A percentile compares a stretch with the other conserved stretches of the same genome.
These are phyloP conservation scores for Allobates femoralis DNA, from an alignment of 2,797 vertebrate genomes.

Conservation along the genomic window DNA sequence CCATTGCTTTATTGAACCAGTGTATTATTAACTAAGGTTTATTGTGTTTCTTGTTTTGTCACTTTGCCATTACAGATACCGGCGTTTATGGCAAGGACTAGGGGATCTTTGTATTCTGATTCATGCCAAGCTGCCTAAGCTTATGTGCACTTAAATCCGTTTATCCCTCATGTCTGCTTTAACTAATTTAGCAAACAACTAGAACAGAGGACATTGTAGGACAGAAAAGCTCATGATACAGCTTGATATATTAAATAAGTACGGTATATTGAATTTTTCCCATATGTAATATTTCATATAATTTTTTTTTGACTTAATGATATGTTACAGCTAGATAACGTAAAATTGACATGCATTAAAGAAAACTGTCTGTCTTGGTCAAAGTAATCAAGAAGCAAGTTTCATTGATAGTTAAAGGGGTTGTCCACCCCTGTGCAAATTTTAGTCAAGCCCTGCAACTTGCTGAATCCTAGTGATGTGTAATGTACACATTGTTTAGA, in stretches of 20 bases:
- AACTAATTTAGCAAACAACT: slow-evolving; percentile 8
- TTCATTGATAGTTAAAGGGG: too few species aligned
- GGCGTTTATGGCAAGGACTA: slow-evolving; percentile 4
- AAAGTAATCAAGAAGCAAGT: too few species aligned
- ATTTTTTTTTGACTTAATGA: neutral
- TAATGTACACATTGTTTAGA: too few species aligned
- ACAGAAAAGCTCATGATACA: neutral
- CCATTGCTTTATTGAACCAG: neutral
- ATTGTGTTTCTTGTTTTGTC: slow-evolving; percentile 10
- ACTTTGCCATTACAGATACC: slow-evolving; percentile 16
- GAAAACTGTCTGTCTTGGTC: neutral
- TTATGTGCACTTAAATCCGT: neutral
- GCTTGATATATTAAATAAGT: neutral
- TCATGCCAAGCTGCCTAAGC: neutral
- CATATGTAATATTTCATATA: neutral
- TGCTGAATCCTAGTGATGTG: too few species aligned
- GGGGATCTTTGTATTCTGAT: neutral
- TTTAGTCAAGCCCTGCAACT: too few species aligned
- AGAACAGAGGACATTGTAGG: slow-evolving; percentile 16
- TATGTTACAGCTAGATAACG: too few species aligned
- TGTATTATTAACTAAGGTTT: slow-evolving; percentile 9
- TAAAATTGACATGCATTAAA: neutral
- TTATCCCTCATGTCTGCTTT: slow-evolving; percentile 3
- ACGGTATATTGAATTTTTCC: neutral
- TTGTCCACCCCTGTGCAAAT: too few species aligned